Conservation (phyloP, 2,113 vertebrate genomes). For the Chelonoidis abingdonii region DNA sequence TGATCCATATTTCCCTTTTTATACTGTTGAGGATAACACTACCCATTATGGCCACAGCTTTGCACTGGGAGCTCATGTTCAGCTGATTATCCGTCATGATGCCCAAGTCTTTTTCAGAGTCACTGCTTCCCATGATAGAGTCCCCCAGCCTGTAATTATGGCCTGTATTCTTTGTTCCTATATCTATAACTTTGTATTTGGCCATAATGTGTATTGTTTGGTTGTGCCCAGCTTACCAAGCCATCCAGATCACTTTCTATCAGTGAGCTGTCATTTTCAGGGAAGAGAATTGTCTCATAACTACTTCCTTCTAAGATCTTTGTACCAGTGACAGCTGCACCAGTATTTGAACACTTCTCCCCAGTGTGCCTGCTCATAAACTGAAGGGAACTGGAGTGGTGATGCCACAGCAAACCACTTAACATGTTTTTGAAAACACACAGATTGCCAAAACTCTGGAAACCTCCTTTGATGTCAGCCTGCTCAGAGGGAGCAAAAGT, state of each 20-base stretch:
- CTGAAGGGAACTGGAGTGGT: not conserved
- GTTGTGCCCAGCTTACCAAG: not conserved
- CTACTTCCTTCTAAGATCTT: not conserved
- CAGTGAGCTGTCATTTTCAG: not conserved
- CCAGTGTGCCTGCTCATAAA: not conserved
- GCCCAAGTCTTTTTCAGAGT: not conserved
- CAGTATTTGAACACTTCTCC: not conserved
- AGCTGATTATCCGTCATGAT: not conserved
- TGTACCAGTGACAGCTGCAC: not conserved
- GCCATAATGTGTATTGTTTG: not conserved
- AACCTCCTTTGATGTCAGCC: not conserved
- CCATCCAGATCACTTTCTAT: not conserved
- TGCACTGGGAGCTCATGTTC: not conserved
- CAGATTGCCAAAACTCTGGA: not conserved
- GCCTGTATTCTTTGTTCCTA: not conserved
- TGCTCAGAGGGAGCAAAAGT: not conserved
- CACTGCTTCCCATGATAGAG: not conserved
- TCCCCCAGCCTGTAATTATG: not conserved
- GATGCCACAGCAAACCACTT: not conserved
- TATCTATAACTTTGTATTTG: not conserved
- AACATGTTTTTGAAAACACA: not conserved
- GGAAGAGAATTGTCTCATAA: not conserved
- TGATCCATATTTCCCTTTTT: not conserved
- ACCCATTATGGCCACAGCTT: not conserved
- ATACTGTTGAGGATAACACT: not conserved